Base-by-base conservation (phyloP, 1,140 invertebrate genomes). In the Geopemphigus sp. region DNA sequence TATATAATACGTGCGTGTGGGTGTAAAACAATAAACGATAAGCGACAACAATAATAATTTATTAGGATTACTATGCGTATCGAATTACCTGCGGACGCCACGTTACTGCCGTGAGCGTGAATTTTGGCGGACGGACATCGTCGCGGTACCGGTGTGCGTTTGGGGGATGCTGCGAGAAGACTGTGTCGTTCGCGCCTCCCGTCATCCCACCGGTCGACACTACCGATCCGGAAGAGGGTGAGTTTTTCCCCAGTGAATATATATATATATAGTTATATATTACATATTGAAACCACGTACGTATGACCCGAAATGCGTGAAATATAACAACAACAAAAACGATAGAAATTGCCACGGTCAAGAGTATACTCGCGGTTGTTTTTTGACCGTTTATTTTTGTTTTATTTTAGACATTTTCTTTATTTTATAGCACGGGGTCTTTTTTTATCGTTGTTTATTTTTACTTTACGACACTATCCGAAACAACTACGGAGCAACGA, bases 81-180 rank as follows among this genome's bases (percentile, higher is more conserved):
- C 26, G 15, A 61, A 26, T 61, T 61, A 61, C 59, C 59, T 61
- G 59, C 24, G 15, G 26, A 24, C 19, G 29, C 19, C 19, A 64
- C 61, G 19, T 29, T 32, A 64, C 29, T 1, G 29, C 26, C 26
- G 29, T 32, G 32, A 4, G 32, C 32, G 61, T n/a, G 29, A 29
- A 12, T 29, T n/a, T 66, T 19, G 63, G n/a, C 39, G 39, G 29
- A 66, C 45, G 22, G 22, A 66, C 63, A 19, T 68, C 32, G 47
- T 17, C 50, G 68, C 68, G 24, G 50, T 1, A 54, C 50, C 8
- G 68, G 24, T 26, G 68, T 59, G 39, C 68, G n/a, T 61, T 32
- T 45, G 53, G 64, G 56, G 74, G 73, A 70, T 76, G 81, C 56
- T 81, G 81, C 45, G 72, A 80, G 63, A 66, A 47, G 76, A 81